These are phyloP conservation scores for Drosophila pseudoananassae DNA, from an alignment of 1,140 invertebrate species.

Conservation along the genomic window DNA sequence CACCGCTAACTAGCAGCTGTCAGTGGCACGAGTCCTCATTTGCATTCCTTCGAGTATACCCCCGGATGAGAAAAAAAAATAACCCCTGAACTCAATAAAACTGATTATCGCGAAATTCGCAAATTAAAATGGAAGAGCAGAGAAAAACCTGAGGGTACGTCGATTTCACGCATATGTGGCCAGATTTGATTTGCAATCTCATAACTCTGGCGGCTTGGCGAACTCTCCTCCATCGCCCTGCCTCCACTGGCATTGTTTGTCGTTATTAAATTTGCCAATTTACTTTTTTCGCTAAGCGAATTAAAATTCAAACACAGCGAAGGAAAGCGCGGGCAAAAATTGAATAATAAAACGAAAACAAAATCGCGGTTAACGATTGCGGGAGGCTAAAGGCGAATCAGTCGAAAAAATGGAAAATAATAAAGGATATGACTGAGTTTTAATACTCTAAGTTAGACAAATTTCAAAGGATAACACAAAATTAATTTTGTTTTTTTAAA, in stretches of 20 bases:
- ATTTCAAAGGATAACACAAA: too few species aligned
- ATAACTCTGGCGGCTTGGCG: conserved; percentile 38
- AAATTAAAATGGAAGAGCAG: conserved; percentile 60
- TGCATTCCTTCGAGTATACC: conserved; percentile 53
- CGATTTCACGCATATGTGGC: conserved; percentile 80
- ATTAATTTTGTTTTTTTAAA: too few species aligned
- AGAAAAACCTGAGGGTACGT: background rate
- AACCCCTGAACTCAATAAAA: conserved; percentile 66
- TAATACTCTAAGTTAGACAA: background rate
- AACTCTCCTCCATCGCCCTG: background rate
- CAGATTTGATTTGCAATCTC: conserved; percentile 74
- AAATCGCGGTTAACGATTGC: conserved; percentile 74
- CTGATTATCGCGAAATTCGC: conserved; percentile 76
- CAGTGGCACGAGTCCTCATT: conserved; percentile 62
- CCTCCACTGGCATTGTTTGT: conserved; percentile 55
- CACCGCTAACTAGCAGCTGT: conserved; percentile 38
- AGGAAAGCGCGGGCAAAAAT: conserved; percentile 13
- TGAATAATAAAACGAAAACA: conserved; percentile 56
- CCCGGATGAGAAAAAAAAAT: conserved; percentile 13
- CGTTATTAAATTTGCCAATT: conserved; percentile 77
- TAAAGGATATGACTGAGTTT: background rate
- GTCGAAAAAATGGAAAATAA: background rate
- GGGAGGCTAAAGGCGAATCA: conserved; percentile 43
- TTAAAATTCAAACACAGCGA: conserved; percentile 64
- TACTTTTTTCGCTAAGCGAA: conserved; percentile 68